Evolutionary conservation across 2,888 invertebrate species (phyloP).

Genomic region (Lasioglossum villosulum): DNA sequence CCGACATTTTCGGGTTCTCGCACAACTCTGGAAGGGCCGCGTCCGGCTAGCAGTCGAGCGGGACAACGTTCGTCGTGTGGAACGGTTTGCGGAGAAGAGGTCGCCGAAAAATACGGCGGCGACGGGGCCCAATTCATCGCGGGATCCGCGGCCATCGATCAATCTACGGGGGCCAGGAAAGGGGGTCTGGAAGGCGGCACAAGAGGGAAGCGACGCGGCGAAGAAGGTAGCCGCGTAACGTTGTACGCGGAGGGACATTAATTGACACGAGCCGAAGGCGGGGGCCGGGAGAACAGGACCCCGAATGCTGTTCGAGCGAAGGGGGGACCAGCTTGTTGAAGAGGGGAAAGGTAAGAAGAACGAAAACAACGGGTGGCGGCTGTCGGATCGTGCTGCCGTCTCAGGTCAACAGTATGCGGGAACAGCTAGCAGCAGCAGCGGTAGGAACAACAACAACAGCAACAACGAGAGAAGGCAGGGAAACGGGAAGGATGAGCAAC

Average conservation of each 20-base stretch:
- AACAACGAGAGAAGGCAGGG: conserved; percentile 22
- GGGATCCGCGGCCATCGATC: conserved; percentile 79
- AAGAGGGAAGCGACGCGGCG: conserved; percentile 61
- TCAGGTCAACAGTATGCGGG: conserved; percentile 55
- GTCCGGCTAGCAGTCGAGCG: conserved; percentile 27
- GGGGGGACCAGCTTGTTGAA: conserved; percentile 28
- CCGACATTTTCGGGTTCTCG: neutral
- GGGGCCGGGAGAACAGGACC: conserved; percentile 32
- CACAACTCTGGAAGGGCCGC: neutral
- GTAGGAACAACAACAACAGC: conserved; percentile 42
- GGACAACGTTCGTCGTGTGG: conserved; percentile 40
- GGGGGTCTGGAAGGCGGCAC: conserved; percentile 48
- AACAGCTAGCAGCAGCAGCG: conserved; percentile 49
- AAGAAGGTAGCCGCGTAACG: conserved; percentile 69
- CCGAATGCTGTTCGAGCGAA: conserved; percentile 45
- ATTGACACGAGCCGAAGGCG: conserved; percentile 79
- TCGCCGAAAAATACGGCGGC: conserved; percentile 75
- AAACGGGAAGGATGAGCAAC: conserved; percentile 42
- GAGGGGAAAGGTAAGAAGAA: conserved; percentile 26
- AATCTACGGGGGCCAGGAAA: conserved; percentile 72
- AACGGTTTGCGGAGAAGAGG: conserved; percentile 26
- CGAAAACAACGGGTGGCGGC: conserved; percentile 64
- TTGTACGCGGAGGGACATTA: conserved; percentile 80
- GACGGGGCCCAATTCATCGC: conserved; percentile 79
- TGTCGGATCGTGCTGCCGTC: conserved; percentile 61